Evolutionary conservation across 35 echinoderm and acorn worm species (phyloP).

Genomic region (Amphiura filiformis): DNA sequence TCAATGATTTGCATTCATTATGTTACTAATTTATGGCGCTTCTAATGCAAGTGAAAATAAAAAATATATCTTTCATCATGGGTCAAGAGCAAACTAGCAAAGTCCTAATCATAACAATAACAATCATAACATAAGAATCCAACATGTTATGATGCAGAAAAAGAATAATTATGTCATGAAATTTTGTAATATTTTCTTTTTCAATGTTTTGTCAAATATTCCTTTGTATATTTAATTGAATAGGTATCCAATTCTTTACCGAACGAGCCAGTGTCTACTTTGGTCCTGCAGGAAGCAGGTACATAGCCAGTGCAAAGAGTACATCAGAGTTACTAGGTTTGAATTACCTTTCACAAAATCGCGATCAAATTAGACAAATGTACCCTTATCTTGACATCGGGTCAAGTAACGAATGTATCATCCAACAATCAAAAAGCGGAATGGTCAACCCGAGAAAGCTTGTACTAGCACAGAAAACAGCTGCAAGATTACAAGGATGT

Average conservation of each 20-base stretch:
- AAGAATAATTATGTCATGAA: background rate
- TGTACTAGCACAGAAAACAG: background rate
- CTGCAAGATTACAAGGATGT: background rate
- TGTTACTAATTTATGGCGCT: too few relatives aligned
- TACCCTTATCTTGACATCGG: background rate
- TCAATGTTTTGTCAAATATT: background rate
- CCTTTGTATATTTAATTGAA: too few relatives aligned
- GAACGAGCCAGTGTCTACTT: background rate
- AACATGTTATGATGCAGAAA: background rate
- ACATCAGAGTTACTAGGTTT: background rate
- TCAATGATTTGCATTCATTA: too few relatives aligned
- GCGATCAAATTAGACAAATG: background rate
- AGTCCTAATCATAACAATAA: too few relatives aligned
- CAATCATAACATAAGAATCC: too few relatives aligned
- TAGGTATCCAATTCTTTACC: background rate
- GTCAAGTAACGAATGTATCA: background rate
- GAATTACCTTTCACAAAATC: background rate
- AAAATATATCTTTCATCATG: too few relatives aligned
- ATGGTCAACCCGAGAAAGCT: background rate
- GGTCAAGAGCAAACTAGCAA: too few relatives aligned
- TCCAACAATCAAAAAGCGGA: background rate
- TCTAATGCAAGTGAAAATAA: too few relatives aligned
- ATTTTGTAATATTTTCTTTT: background rate
- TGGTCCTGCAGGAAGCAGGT: background rate
- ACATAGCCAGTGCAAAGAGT: background rate